Evolutionary conservation across 2,888 invertebrate species (phyloP).

Genomic region (Iselma pallidipennis): DNA sequence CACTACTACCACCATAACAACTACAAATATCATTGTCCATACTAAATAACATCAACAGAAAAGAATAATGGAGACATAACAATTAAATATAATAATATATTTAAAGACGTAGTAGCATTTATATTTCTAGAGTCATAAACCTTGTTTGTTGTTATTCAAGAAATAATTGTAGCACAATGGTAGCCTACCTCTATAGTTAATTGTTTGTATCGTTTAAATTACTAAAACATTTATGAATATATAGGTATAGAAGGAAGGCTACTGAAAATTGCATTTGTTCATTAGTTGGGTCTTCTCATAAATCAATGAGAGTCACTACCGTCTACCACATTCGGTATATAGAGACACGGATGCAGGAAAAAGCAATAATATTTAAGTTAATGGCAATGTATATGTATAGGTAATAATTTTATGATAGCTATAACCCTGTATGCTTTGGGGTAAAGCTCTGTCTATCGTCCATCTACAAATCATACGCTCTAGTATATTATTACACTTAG

Average conservation of each 20-base stretch:
- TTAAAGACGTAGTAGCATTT: background rate
- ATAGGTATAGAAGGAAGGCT: slow-evolving; percentile 34
- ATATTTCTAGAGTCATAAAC: background rate
- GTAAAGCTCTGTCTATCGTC: slow-evolving; percentile 12
- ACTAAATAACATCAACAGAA: background rate
- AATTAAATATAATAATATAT: background rate
- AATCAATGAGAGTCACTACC: slow-evolving; percentile 41
- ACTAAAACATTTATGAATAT: too few species aligned
- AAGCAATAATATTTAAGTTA: slow-evolving; percentile 51
- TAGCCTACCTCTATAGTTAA: background rate
- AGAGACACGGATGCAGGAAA: slow-evolving; percentile 26
- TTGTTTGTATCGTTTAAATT: background rate
- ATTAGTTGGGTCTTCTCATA: slow-evolving; percentile 40
- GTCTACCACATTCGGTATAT: slow-evolving; percentile 30
- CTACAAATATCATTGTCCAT: too few species aligned
- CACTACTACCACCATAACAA: background rate
- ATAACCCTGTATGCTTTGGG: slow-evolving; percentile 40
- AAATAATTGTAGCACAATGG: background rate
- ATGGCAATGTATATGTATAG: slow-evolving; percentile 48
- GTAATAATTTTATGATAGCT: slow-evolving; percentile 49
- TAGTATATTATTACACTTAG: too few species aligned
- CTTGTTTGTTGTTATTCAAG: background rate
- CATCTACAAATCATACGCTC: background rate
- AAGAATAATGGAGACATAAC: background rate
- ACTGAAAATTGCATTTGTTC: slow-evolving; percentile 46